Conservation (phyloP, 2,113 vertebrate genomes). For the Melozone crissalis region DNA sequence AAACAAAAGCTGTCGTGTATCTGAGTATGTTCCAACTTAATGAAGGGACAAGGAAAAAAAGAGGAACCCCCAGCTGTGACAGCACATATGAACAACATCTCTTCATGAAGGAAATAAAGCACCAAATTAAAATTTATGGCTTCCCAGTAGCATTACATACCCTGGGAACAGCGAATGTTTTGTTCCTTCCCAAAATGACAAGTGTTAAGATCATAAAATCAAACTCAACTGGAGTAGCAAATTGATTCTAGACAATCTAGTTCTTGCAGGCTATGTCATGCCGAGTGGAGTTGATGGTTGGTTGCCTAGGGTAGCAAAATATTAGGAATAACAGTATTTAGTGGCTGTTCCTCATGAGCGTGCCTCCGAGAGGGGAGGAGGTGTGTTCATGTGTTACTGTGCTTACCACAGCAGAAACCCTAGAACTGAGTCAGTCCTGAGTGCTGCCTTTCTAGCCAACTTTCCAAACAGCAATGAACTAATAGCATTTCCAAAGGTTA, state of each 20-base stretch:
- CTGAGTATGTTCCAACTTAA: not conserved
- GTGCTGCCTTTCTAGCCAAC: slow-evolving; percentile 34
- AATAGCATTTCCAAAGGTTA: slow-evolving; percentile 62
- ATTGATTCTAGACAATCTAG: slow-evolving; percentile 52
- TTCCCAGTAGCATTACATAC: slow-evolving; percentile 66
- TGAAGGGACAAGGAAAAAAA: slow-evolving; percentile 35
- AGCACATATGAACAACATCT: slow-evolving; percentile 44
- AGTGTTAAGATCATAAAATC: slow-evolving; percentile 60
- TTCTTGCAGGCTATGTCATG: slow-evolving; percentile 49
- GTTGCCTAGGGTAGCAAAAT: slow-evolving; percentile 69
- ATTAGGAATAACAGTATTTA: slow-evolving; percentile 55
- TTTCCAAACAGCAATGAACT: slow-evolving; percentile 55
- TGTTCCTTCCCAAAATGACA: slow-evolving; percentile 53
- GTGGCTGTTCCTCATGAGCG: not conserved
- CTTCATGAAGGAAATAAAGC: slow-evolving; percentile 25
- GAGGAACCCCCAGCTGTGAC: slow-evolving; percentile 54
- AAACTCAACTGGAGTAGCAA: slow-evolving; percentile 49
- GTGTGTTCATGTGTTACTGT: slow-evolving; percentile 45
- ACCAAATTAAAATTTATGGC: slow-evolving; percentile 56
- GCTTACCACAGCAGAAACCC: slow-evolving; percentile 67
- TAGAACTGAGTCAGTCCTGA: slow-evolving; percentile 55
- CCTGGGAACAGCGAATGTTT: slow-evolving; percentile 56
- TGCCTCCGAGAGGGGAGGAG: slow-evolving; percentile 39
- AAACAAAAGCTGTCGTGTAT: slow-evolving; percentile 34
- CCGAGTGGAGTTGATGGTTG: not conserved